Conservation (phyloP, 2,113 vertebrate genomes). For the Nerophis lumbriciformis region DNA sequence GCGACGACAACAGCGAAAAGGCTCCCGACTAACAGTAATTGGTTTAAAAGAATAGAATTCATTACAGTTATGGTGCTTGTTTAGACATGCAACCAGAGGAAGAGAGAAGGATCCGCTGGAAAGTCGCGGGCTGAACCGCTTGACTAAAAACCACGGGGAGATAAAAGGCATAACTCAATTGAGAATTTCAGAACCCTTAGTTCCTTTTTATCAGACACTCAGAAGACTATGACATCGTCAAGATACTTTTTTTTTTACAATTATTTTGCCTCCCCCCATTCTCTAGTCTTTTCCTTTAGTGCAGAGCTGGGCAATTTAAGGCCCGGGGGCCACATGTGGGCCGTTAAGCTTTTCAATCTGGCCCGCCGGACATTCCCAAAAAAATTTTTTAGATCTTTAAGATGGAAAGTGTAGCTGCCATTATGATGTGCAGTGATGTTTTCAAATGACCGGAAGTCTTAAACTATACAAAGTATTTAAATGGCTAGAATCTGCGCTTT, state of each 20-base stretch:
- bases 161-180: conserved; percentile 77
- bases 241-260: conserved; percentile 47
- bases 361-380: too few species aligned
- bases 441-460: too few species aligned
- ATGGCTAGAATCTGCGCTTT: too few species aligned
- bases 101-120: conserved; percentile 62
- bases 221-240: conserved; percentile 68
- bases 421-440: too few species aligned
- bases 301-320: too few species aligned
- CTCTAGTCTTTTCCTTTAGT: conserved; percentile 62
- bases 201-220: conserved; percentile 71
- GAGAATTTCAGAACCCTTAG: conserved; percentile 75
- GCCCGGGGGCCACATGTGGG: too few species aligned
- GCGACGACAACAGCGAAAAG: conserved; percentile 49
- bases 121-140: conserved; percentile 69
- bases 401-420: too few species aligned
- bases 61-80: conserved; percentile 72
- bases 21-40: conserved; percentile 74
- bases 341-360: too few species aligned
- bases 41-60: conserved; percentile 78
- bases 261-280: neutral
- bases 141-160: conserved; percentile 70
- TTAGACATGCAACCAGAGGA: conserved; percentile 72
- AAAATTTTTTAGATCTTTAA: too few species aligned
- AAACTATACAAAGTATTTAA: too few species aligned